Percentiles rank a stretch among this genome's conserved stretches.
These are phyloP conservation scores for Paragorgia papillata DNA, from an alignment of 92 coral and sea anemone species.

Conservation along the genomic window DNA sequence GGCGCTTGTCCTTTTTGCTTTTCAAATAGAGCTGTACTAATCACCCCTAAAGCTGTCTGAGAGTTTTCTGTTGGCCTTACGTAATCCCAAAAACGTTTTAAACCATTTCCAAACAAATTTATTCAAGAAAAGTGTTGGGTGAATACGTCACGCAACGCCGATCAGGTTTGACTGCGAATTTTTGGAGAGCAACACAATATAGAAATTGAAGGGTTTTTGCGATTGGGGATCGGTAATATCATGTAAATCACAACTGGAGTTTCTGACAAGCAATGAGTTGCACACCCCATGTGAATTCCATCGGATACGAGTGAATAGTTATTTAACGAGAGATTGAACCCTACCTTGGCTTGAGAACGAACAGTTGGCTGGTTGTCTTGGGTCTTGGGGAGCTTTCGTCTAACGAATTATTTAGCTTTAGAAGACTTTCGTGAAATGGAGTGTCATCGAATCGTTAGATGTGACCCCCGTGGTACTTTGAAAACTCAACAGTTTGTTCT, in stretches of 20 bases:
- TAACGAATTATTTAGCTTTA: slow-evolving; percentile 11
- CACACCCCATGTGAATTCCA: slow-evolving; percentile 14
- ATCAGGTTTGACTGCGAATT: slow-evolving; percentile 23
- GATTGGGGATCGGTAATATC: slow-evolving; percentile 1
- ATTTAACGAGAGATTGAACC: slow-evolving; percentile 1
- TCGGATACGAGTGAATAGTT: slow-evolving; percentile 10
- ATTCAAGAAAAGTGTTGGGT: slow-evolving; percentile 21
- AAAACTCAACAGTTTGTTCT: slow-evolving; percentile 25
- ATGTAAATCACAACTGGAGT: slow-evolving; percentile 13
- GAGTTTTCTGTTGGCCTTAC: slow-evolving; percentile 23
- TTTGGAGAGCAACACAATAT: slow-evolving; percentile 19
- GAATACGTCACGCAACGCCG: slow-evolving; percentile 41
- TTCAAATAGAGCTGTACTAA: slow-evolving; percentile 41
- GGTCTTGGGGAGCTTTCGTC: not conserved
- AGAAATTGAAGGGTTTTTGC: slow-evolving; percentile 26
- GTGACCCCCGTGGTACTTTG: slow-evolving; percentile 20
- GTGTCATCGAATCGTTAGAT: slow-evolving; percentile 31
- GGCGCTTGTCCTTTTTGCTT: slow-evolving; percentile 24
- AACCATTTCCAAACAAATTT: slow-evolving; percentile 35
- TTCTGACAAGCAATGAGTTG: slow-evolving; percentile 9
- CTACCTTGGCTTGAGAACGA: slow-evolving; percentile 4
- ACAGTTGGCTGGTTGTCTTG: not conserved
- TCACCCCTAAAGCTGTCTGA: slow-evolving; percentile 33
- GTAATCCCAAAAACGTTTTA: slow-evolving; percentile 39
- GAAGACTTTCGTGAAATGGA: slow-evolving; percentile 27